Evolutionary conservation across 2,888 invertebrate species (phyloP).

Genomic region (Apodemia hepburni): DNA sequence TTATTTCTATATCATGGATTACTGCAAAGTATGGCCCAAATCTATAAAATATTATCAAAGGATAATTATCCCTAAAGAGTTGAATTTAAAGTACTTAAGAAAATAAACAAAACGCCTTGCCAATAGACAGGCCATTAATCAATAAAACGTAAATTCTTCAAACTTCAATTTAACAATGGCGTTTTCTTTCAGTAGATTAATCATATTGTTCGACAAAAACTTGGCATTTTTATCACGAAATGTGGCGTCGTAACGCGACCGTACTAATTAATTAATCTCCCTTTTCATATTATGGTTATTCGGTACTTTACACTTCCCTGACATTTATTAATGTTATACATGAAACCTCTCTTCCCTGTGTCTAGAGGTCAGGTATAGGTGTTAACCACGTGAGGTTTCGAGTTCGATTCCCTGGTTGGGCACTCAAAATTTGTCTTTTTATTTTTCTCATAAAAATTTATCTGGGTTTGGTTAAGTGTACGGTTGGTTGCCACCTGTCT

Average conservation of each 20-base stretch:
- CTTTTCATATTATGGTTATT: slow-evolving; percentile 1
- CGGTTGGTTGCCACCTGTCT: too few relatives aligned
- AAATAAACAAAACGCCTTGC: neutral
- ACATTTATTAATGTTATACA: neutral
- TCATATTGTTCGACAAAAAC: slow-evolving; percentile 10
- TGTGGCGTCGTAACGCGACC: slow-evolving; percentile 10
- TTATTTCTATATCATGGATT: too few relatives aligned
- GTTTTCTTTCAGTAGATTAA: slow-evolving; percentile 1
- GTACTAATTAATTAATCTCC: slow-evolving; percentile 11
- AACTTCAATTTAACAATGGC: slow-evolving; percentile 8
- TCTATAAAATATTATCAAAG: neutral
- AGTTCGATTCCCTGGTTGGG: too few relatives aligned
- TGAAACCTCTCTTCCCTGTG: neutral
- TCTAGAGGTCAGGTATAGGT: too few relatives aligned
- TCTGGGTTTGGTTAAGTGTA: too few relatives aligned
- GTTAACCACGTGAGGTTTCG: too few relatives aligned
- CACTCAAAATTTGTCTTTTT: too few relatives aligned
- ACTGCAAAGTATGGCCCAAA: neutral
- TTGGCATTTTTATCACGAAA: slow-evolving; percentile 11
- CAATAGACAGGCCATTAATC: neutral
- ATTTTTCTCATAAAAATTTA: too few relatives aligned
- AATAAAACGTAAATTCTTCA: slow-evolving; percentile 7
- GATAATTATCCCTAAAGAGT: neutral
- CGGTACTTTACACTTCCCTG: slow-evolving; percentile 1
- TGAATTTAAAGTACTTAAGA: neutral